Evolutionary conservation across 2,888 invertebrate species (phyloP).

Genomic region (Sicus ferrugineus): DNA sequence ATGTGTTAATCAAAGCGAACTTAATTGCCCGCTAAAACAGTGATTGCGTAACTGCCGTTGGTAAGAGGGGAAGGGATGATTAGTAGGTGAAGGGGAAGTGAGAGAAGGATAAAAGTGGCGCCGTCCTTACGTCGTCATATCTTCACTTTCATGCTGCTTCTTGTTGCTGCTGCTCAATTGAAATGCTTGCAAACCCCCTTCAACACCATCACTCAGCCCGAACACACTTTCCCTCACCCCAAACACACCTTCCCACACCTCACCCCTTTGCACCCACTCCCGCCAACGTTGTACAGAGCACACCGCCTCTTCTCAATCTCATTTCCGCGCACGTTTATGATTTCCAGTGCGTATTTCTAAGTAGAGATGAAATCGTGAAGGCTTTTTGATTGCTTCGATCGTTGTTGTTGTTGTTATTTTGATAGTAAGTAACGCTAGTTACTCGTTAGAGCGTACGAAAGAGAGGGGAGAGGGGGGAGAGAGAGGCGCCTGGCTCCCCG

Average conservation of each 20-base stretch:
- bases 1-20: conserved; percentile 58
- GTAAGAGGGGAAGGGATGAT: neutral
- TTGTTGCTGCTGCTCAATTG: conserved; percentile 16
- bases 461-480: too few species aligned
- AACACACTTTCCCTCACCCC: neutral
- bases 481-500: too few species aligned
- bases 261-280: neutral
- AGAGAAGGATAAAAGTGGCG: neutral
- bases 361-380: neutral
- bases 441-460: too few species aligned
- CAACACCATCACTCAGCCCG: too few species aligned
- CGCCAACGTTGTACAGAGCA: neutral
- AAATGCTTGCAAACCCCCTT: conserved; percentile 8
- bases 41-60: conserved; percentile 29
- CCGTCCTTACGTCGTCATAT: neutral
- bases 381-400: neutral
- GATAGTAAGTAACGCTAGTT: too few species aligned
- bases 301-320: neutral
- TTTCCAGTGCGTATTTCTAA: neutral
- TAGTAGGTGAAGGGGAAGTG: neutral
- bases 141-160: neutral
- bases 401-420: neutral
- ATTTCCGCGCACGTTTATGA: neutral
- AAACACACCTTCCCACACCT: neutral
- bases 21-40: conserved; percentile 53